Evolutionary conservation across 35 echinoderm and acorn worm species (phyloP).

Genomic region (Heliocidaris tuberculata): DNA sequence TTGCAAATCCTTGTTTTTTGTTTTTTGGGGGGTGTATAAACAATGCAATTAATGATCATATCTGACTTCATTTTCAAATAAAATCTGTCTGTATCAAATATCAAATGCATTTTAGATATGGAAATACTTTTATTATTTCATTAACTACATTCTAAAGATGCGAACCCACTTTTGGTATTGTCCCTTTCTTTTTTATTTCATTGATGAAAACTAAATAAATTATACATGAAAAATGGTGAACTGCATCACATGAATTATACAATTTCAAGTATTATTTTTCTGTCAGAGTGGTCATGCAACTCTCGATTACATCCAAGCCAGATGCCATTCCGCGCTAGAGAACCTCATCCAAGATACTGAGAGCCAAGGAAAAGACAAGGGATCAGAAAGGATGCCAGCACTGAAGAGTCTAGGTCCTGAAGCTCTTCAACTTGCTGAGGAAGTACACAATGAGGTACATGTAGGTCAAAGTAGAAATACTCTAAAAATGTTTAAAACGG

Average conservation of each 20-base stretch:
- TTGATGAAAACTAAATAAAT: neutral
- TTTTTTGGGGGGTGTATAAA: too few species aligned
- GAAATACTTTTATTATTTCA: neutral
- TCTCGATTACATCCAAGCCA: conserved; percentile 56
- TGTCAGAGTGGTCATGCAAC: conserved; percentile 44
- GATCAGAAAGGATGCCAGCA: neutral
- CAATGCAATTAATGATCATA: too few species aligned
- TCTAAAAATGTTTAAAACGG: too few species aligned
- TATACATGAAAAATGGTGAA: neutral
- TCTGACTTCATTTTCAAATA: too few species aligned
- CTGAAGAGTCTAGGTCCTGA: conserved; percentile 37
- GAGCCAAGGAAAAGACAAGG: neutral
- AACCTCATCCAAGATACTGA: conserved; percentile 38
- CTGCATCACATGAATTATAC: neutral
- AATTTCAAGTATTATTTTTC: neutral
- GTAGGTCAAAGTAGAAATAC: too few species aligned
- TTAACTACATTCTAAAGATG: neutral
- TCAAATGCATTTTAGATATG: too few species aligned
- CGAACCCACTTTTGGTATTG: neutral
- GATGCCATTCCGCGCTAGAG: conserved; percentile 34
- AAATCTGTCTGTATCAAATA: too few species aligned
- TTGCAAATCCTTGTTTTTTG: too few species aligned
- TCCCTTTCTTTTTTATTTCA: neutral
- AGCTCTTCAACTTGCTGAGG: conserved; percentile 48
- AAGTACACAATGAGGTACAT: conserved; percentile 66